Evolutionary conservation across 53 echinoderm and acorn worm species (phyloP), one percentile per base, ranked within the genome.

Genomic region (Paracentrotus lividus): DNA sequence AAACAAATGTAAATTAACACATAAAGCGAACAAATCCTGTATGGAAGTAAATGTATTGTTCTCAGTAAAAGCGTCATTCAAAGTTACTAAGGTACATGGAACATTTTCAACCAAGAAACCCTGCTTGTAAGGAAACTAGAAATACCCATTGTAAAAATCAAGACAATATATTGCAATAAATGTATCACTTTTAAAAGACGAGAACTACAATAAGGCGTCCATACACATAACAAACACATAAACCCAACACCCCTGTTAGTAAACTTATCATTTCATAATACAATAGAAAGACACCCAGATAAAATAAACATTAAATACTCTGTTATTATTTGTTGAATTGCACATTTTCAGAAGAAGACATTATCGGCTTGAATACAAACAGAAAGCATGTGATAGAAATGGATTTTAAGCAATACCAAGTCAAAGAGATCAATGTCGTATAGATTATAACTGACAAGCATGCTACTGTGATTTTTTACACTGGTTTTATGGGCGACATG

Each of bases 251-350:
- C 81, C 47, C 81, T 24, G 49, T 81, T 77, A 81, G 45, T 47
- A 44, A 44, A 81, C 81, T 15, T 24, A 81, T 27, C 47, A 67
- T 9, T 40, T 5, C 72, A 45, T 45, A 81, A 72, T 36, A 72
- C 27, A 8, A 76, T 42, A 42, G 1, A 81, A 23, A n/a, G 81
- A 81, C 26, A 47, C 81, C 81, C n/a, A 81, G 45, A 81, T 49
- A 81, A 81, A 13, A 81, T 81, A 18, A 72, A 81, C 81, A 81
- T 47, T 15, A 45, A 72, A 72, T 38, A 72, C 72, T 81, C 47
- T 18, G n/a, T n/a, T n/a, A n/a, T 67, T 45, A 32, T 81, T 81
- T 81, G 45, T 81, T 81, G 47, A 47, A 81, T 81, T 81, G 81
- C 81, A 81, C 81, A 81, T 81, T 44, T 69, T 81, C 26, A 47